phyloP scores from a whole-genome alignment of 2,888 invertebrate genomes.

The Celastrina argiolus region DNA sequence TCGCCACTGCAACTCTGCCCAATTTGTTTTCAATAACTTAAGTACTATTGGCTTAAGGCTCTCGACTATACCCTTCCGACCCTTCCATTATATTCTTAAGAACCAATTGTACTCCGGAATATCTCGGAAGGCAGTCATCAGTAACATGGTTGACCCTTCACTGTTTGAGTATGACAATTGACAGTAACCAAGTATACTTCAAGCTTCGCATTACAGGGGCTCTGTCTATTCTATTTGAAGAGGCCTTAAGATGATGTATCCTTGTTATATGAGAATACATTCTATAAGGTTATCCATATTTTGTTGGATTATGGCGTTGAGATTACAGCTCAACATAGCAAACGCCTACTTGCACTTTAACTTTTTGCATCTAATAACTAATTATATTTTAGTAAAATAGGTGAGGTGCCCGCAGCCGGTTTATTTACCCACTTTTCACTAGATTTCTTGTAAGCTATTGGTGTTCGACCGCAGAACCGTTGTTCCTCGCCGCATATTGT shows the following conservation, averaged over 20 bases:
- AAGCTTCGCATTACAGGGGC: not conserved
- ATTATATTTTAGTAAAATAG: constrained; percentile 7
- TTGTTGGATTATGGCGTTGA: not conserved
- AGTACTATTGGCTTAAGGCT: not conserved
- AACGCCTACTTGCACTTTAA: not conserved
- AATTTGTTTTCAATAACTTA: not conserved
- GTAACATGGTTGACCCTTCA: not conserved
- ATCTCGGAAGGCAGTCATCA: not conserved
- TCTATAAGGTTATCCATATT: not conserved
- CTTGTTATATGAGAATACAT: not conserved
- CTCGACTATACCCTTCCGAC: not conserved
- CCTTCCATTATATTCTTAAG: not conserved
- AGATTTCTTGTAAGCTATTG: constrained; percentile 22
- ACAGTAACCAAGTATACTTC: not conserved
- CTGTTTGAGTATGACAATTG: not conserved
- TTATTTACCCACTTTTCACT: constrained; percentile 18
- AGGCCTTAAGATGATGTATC: not conserved
- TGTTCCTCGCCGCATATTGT: constrained; percentile 24
- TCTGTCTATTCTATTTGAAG: not conserved
- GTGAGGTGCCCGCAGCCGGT: constrained; percentile 19
- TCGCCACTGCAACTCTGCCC: no score
- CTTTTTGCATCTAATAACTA: not conserved
- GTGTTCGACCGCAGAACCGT: constrained; percentile 25
- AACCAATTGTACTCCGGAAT: not conserved
- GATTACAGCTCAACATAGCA: not conserved